Base-by-base conservation (phyloP, 2,888 invertebrate genomes). In the Drosophila macrospina region DNA sequence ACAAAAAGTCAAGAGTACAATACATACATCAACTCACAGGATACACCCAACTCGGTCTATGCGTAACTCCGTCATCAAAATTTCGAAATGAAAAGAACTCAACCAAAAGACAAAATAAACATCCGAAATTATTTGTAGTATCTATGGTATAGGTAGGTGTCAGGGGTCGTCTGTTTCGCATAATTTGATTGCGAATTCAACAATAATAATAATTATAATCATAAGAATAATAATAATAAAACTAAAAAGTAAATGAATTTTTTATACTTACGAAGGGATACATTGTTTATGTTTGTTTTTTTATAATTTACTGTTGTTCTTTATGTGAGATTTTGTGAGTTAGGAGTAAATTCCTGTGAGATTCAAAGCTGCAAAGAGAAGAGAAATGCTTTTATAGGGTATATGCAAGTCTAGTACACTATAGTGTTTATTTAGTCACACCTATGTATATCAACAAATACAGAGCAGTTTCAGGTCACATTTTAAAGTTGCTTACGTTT, bases 1-100 rank as follows among this genome's bases (percentile, higher is more conserved):
- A 92, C 86, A 91, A 92, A 83, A 82, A 77, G 64, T 70, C 41
- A 75, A 77, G 74, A 66, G 20, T 32, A 78, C 47, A 56, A 47
- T 71, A 71, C 24, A 54, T 67, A 39, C 36, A 8, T 11, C 32
- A 41, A 13, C 30, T 32, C 5, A 20, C 20, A 20, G 20, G 20
- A 13, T 24, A 41, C 41, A n/a, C 20, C 20, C 41, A 20, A n/a
- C n/a, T 20, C 41, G 0, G n/a, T 26, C 8, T n/a, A 41, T 34
- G 36, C 44, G 4, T 7, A 13, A 24, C 8, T 24, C 28, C 45
- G n/a, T 13, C 20, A 20, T 20, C 20, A 20, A 20, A 20, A 32
- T 10, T 39, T 39, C 8, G 32, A 32, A 54, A 13, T 15, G 8
- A 24, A 34, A 26, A 24, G 34, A 55, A 26, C 34, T 13, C 7